Base-by-base conservation (phyloP, 1,140 invertebrate genomes). In the Paramacrobiotus metropolitanus region DNA sequence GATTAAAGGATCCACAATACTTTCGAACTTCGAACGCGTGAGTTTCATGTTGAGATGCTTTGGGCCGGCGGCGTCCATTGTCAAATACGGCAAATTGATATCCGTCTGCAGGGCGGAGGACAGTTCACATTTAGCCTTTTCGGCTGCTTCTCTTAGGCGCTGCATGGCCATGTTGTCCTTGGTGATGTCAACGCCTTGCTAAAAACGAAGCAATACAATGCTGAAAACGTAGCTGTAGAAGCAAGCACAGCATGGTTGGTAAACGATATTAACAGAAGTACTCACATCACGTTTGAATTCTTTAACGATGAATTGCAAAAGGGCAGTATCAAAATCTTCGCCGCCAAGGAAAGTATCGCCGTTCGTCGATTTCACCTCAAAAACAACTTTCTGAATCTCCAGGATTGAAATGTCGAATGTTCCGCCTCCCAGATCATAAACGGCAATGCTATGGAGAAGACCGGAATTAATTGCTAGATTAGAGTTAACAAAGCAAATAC, bases 151-250 rank as follows among this genome's bases (percentile, higher is more conserved):
- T 72, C 95, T 93, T 31, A 99, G 75, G 65, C 94, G 80, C 72
- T 98, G 94, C 87, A 99, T 92, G 1, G 95, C 94, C 91, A 97
- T 96, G 29, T 82, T 80, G 71, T 99, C 94, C 70, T 97, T 98
- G 3, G 82, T 82, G 2, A 99, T 80, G 73, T 99, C 92, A 63
- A 97, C 75, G 44, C 93, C 92, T 81, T 92, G 90, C 80, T 85
- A 71, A 61, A 76, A 73, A 65, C 31, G 61, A 59, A 59, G 45
- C n/a, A n/a, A n/a, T n/a, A n/a, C n/a, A n/a, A n/a, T n/a, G n/a
- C n/a, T n/a, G n/a, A n/a, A n/a, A n/a, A n/a, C n/a, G n/a, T n/a
- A n/a, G n/a, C n/a, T n/a, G n/a, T n/a, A n/a, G n/a, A n/a, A n/a
- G n/a, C n/a, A n/a, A n/a, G n/a, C n/a, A n/a, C n/a, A n/a, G n/a